A percentile compares a stretch with the other conserved stretches of the same genome.
Conservation (phyloP, 2,888 invertebrate species). For the Hylaea fasciaria region DNA sequence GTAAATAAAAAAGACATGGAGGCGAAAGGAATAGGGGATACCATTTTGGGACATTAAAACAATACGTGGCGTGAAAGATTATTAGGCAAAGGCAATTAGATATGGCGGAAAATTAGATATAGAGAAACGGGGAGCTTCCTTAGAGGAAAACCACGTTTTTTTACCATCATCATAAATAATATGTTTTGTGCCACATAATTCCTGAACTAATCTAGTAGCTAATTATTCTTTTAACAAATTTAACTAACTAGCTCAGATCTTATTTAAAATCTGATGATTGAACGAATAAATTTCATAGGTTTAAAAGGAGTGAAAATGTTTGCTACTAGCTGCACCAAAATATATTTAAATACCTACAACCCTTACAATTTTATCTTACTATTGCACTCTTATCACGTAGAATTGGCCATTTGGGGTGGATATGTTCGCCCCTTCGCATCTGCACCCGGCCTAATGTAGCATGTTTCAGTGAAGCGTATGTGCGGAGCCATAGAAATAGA, state of each 20-base stretch:
- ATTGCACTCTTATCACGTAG: slow-evolving; percentile 54
- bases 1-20: slow-evolving; percentile 45
- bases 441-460: slow-evolving; percentile 58
- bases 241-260: too few relatives aligned
- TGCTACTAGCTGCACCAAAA: slow-evolving; percentile 35
- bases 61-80: slow-evolving; percentile 44
- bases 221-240: too few relatives aligned
- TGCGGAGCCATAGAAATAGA: slow-evolving; percentile 12
- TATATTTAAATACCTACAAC: slow-evolving; percentile 51
- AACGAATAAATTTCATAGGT: too few relatives aligned
- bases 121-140: too few relatives aligned
- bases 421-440: slow-evolving; percentile 50
- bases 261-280: too few relatives aligned
- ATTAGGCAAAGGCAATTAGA: slow-evolving; percentile 31
- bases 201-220: too few relatives aligned
- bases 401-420: slow-evolving; percentile 42
- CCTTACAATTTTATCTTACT: slow-evolving; percentile 43
- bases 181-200: too few relatives aligned
- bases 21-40: slow-evolving; percentile 35
- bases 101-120: not conserved
- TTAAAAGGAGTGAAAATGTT: slow-evolving; percentile 13
- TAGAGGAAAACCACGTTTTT: too few relatives aligned
- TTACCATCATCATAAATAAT: too few relatives aligned
- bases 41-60: slow-evolving; percentile 40
- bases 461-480: slow-evolving; percentile 41